These are phyloP conservation scores for Synodontis membranacea DNA, from an alignment of 2,113 vertebrate genomes.

Conservation along the genomic window DNA sequence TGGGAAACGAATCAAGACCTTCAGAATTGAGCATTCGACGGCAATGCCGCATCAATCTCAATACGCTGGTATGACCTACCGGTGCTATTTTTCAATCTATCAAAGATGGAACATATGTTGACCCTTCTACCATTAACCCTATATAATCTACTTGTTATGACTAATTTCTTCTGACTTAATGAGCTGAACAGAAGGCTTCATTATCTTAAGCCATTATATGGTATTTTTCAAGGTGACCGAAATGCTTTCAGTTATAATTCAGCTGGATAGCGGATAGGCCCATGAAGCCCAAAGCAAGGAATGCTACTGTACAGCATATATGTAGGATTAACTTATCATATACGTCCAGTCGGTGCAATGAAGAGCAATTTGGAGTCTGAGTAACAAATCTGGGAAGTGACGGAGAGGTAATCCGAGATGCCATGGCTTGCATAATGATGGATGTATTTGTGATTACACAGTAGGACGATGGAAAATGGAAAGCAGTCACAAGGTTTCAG, in stretches of 20 bases:
- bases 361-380: conserved; percentile 11
- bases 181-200: conserved; percentile 13
- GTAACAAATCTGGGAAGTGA: background rate
- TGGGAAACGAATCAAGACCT: background rate
- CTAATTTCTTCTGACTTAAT: conserved; percentile 8
- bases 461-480: background rate
- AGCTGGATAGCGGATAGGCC: background rate
- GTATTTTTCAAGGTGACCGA: conserved; percentile 43
- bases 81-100: background rate
- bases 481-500: background rate
- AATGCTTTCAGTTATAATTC: conserved; percentile 18
- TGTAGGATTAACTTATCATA: conserved; percentile 41
- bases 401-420: conserved; percentile 1
- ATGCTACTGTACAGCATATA: conserved; percentile 5
- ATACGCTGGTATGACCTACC: background rate
- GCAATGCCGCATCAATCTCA: background rate
- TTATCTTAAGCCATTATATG: background rate
- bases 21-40: background rate
- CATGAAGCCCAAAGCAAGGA: background rate
- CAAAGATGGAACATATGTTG: background rate
- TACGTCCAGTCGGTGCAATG: conserved; percentile 36
- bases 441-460: conserved; percentile 17
- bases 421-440: conserved; percentile 23
- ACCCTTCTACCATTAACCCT: background rate
- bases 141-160: conserved; percentile 6